Base-by-base conservation (phyloP, 2,113 vertebrate species). In the Dolichotis patagonum region DNA sequence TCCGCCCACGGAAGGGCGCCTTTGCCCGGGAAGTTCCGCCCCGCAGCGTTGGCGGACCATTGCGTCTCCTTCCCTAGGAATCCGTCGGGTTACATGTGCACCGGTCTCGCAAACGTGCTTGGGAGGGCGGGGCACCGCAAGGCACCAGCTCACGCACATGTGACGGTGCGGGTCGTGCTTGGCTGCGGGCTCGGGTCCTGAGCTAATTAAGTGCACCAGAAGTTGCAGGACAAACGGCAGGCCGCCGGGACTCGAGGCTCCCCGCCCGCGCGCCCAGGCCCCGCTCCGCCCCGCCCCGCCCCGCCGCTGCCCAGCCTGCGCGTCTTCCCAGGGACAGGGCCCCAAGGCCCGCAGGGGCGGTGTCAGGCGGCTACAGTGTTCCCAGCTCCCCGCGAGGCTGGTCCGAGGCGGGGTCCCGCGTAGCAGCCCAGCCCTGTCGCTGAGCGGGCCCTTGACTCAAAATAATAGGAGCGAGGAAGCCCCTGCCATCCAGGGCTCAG, bases 1-100 rank as follows among this genome's bases (percentile, higher is more conserved):
- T 38, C 2, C 4, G 0, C 90, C 92, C 85, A 35, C 85, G 28
- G 65, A 1, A 9, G 24, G 3, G 17, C 41, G 67, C 7, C 0
- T 0, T 0, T 1, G 7, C 3, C 0, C 12, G 12, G 6, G 24
- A 69, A 52, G 30, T 58, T 35, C 56, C 4, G 80, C 38, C 78
- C 60, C 14, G 1, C 11, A 1, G 1, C 0, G 1, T 3, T 46
- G 77, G 85, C 20, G 49, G 60, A 52, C 46, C 5, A 20, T 7
- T 3, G 46, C 0, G 2, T 11, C 11, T 28, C 0, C 10, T 52
- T 26, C 5, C 85, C 85, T 93, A 5, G 20, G 14, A 8, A 4
- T 7, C 5, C 24, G 17, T 11, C 52, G 7, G 0, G 0, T 41
- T 20, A 32, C 35, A 32, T 16, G n/a, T 60, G 16, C 9, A 20